These are phyloP conservation scores for Temnothorax unifasciatus DNA, from an alignment of 2,888 invertebrate species.

Conservation along the genomic window DNA sequence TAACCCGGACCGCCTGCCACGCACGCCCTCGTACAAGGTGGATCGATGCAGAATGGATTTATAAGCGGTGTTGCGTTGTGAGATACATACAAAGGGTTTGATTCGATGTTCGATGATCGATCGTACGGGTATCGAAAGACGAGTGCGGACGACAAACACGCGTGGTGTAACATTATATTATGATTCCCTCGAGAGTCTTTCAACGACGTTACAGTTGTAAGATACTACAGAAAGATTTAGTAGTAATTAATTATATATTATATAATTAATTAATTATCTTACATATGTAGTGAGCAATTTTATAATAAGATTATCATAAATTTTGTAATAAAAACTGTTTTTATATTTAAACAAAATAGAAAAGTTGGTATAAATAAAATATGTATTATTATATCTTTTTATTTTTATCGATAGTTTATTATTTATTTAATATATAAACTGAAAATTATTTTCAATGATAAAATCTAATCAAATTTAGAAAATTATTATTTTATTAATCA, in stretches of 20 bases:
- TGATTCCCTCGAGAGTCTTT: constrained; percentile 20
- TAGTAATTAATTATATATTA: neutral
- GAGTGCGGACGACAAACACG: constrained; percentile 32
- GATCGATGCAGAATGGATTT: constrained; percentile 62
- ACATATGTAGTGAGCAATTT: neutral
- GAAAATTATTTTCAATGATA: neutral
- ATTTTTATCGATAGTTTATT: neutral
- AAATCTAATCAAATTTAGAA: neutral
- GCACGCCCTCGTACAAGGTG: constrained; percentile 64
- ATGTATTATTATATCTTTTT: neutral
- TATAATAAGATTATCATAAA: neutral
- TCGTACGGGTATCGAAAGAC: constrained; percentile 42
- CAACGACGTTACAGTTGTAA: constrained; percentile 21
- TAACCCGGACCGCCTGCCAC: constrained; percentile 21
- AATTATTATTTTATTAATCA: neutral
- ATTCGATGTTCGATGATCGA: constrained; percentile 72
- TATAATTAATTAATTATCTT: neutral
- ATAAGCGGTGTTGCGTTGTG: constrained; percentile 59
- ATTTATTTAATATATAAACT: neutral
- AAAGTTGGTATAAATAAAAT: neutral
- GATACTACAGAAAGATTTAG: neutral
- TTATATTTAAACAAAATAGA: neutral
- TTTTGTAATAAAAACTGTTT: neutral
- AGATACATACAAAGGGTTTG: constrained; percentile 58
- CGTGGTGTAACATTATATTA: constrained; percentile 28